Base-by-base conservation (phyloP, 2,888 invertebrate genomes). In the Acanthosepion lycidas region DNA sequence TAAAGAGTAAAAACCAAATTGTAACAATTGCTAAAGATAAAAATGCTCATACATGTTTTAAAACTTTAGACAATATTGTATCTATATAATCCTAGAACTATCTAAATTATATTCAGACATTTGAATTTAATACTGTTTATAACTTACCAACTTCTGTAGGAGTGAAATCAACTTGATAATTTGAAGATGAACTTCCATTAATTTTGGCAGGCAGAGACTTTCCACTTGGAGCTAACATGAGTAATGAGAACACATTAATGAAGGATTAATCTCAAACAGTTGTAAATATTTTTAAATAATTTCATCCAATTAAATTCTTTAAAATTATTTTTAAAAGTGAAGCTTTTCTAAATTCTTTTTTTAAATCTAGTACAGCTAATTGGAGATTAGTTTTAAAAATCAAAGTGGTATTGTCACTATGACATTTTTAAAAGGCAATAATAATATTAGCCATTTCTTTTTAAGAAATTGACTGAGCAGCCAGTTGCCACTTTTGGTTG, bases 181-280 rank as follows among this genome's bases (percentile, higher is more conserved):
- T 95, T 33, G 95, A 94, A 23, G 94, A 95, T 8, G 95, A 64
- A 91, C 95, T 95, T 98, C 23, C 98, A 98, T 98, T 98, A 20
- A 99, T 97, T 95, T 98, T 98, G 3, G 98, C 98, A 0, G 98
- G 98, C 4, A 99, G 98, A 95, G 98, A 98, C 96, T 98, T 98
- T 0, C 98, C 99, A n/a, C 98, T 98, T 0, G 99, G 99, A 0
- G 99, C 98, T 98, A 95, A 91, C 9, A 78, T 5, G 12, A 78
- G 33, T 5, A n/a, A 78, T 33, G 6, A 59, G 59, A 12, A 78
- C 0, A 12, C 8, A 78, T n/a, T 78, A 78, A 78, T 78, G n/a
- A 78, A 15, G 18, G 15, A 15, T n/a, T 78, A 15, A n/a, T 78
- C 15, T n/a, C 9, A 78, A 78, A 2, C n/a, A n/a, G 8, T 64